Conservation (phyloP, 1,140 invertebrate species). For the Bacillus rossius region DNA sequence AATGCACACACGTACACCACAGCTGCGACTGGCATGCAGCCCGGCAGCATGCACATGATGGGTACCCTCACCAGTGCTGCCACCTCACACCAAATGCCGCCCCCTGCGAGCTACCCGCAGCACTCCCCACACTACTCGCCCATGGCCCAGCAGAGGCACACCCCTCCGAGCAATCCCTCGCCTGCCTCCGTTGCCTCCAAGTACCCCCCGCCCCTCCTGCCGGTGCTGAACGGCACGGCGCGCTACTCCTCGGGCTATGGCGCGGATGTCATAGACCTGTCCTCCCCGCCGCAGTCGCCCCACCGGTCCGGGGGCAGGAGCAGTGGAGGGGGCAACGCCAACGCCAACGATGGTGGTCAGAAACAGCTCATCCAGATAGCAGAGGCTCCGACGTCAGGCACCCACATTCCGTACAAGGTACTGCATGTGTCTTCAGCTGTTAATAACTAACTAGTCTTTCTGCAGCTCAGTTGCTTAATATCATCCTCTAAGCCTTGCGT, state of each 20-base stretch:
- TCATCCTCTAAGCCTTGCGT: no score
- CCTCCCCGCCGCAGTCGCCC: slow-evolving; percentile 31
- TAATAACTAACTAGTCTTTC: no score
- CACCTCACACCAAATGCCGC: slow-evolving; percentile 21
- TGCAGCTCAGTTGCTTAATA: no score
- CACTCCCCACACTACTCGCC: slow-evolving; percentile 40
- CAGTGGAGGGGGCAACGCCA: slow-evolving; percentile 19
- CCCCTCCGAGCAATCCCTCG: slow-evolving; percentile 36
- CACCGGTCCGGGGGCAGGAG: slow-evolving; percentile 22
- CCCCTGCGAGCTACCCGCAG: slow-evolving; percentile 43
- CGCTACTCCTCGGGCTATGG: neutral
- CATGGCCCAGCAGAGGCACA: slow-evolving; percentile 43
- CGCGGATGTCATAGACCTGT: slow-evolving; percentile 32
- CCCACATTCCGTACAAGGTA: slow-evolving; percentile 59
- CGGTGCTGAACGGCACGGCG: slow-evolving; percentile 34
- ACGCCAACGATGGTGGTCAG: slow-evolving; percentile 40
- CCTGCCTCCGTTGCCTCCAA: slow-evolving; percentile 43
- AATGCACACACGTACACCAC: no score
- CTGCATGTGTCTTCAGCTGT: no score
- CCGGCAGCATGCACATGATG: slow-evolving; percentile 7
- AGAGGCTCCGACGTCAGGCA: slow-evolving; percentile 50
- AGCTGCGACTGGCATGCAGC: neutral
- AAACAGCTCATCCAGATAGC: slow-evolving; percentile 54
- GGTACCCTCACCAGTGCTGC: neutral
- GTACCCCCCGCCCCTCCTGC: slow-evolving; percentile 51